Base-by-base conservation (phyloP, 2,888 invertebrate species). In the Leptinotarsa tumamoca region DNA sequence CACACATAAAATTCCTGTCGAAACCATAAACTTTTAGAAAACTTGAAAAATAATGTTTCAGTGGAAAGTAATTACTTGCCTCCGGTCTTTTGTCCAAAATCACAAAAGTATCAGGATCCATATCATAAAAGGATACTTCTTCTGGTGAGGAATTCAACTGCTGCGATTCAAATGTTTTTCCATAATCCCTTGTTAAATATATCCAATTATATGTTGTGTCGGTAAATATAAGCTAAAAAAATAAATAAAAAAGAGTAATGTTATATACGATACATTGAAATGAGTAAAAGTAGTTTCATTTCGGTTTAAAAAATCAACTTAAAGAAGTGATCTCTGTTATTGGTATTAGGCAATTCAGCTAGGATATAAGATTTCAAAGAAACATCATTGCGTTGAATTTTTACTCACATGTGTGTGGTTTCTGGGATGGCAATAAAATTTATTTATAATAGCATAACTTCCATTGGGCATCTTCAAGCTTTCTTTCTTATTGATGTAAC, bases 361-460 rank as follows among this genome's bases (percentile, higher is more conserved):
- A 43, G 2, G 43, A 43, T 43, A 43, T 43, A 13, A 43, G 10
- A 43, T 0, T 43, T 43, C 43, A 43, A 43, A 43, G 43, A 43
- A 43, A 43, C 43, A 43, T 43, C 52, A 15, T 13, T 17, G 2
- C 52, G 7, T 52, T 52, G n/a, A 52, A n/a, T 52, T 23, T 14
- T 54, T 68, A 92, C 95, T 93, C 90, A 96, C 96, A 89, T 93
- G 93, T 77, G 93, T 93, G 81, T 94, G 94, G 85, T 92, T 93
- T 81, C 93, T 93, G 0, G 95, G 95, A 89, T 96, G 95, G 85
- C 95, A 95, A 85, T 94, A 94, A 88, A 96, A 97, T 85, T 95
- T 95, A 83, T 95, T 94, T 82, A 97, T 89, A 68, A 92, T 92
- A 2, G 96, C 94, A 84, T 90, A 90, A 54, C 88, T 87, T 3